These are phyloP conservation scores for Argynnis bischoffii DNA, from an alignment of 2,888 invertebrate species.

Conservation along the genomic window DNA sequence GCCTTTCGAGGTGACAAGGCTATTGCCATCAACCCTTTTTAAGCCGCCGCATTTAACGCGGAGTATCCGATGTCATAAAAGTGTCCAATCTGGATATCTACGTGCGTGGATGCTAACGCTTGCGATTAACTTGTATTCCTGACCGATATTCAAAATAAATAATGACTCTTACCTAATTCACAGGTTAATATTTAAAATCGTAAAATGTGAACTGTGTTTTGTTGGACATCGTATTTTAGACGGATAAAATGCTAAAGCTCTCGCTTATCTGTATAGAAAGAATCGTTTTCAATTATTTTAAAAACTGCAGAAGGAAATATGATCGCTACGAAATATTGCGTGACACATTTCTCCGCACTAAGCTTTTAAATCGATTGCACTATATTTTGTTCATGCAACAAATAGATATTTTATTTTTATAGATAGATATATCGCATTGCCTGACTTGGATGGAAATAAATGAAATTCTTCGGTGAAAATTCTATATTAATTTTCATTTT, in stretches of 20 bases:
- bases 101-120: conserved; percentile 69
- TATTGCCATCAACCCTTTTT: conserved; percentile 80
- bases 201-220: conserved; percentile 28
- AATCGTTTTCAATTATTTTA: conserved; percentile 41
- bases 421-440: conserved; percentile 23
- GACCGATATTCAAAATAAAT: conserved; percentile 63
- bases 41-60: conserved; percentile 78
- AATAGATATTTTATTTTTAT: conserved; percentile 36
- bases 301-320: conserved; percentile 40
- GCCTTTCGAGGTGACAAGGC: conserved; percentile 78
- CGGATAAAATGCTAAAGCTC: conserved; percentile 30
- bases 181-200: conserved; percentile 38
- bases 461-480: conserved; percentile 13
- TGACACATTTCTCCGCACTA: conserved; percentile 41
- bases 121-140: conserved; percentile 73
- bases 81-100: conserved; percentile 78
- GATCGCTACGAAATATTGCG: conserved; percentile 41
- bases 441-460: conserved; percentile 17
- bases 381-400: conserved; percentile 42
- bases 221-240: conserved; percentile 30
- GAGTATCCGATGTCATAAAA: conserved; percentile 80
- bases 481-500: conserved; percentile 2
- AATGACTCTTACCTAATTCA: conserved; percentile 41
- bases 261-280: conserved; percentile 37
- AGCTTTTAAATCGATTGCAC: conserved; percentile 44